Evolutionary conservation across 2,113 vertebrate genomes (phyloP), one percentile per base, ranked within the genome.

Genomic region (Mesoclemmys tuberculata): DNA sequence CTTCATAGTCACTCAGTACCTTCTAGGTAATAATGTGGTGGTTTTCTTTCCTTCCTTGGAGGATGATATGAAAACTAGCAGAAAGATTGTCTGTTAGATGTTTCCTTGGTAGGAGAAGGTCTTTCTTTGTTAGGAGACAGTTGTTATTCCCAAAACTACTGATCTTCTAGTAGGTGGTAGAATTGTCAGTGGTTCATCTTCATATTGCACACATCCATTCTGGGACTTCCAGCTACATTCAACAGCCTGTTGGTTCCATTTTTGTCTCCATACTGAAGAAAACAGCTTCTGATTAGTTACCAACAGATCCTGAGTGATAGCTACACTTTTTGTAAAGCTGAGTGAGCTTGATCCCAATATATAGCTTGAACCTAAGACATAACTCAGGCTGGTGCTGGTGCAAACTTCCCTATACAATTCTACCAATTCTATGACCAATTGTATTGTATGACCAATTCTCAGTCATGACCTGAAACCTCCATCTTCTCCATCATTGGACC

Each of bases 121-220:
- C 29, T 87, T 48, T 61, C 55, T 89, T 74, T 79, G 49, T 35
- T 91, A 91, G 88, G 79, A 71, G 96, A 87, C 87, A 22, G 5
- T n/a, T 92, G 26, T 79, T 71, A 46, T 96, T 91, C 18, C 54
- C 88, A 38, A 75, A 81, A 71, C 14, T 83, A 51, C 46, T 93
- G 81, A 71, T 38, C 93, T 95, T n/a, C 61, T 35, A 58, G 51
- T 35, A 81, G 80, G 46, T 88, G 35, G 35, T 90, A 3, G 55
- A 91, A 46, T 83, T 83, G 52, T 49, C 80, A 92, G 68, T 78
- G 90, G 38, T 61, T 90, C 77, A 94, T 89, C 78, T 87, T 55
- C 52, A 86, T 84, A 83, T 71, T 91, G 52, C 18, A 38, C 64
- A 71, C 64, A 88, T 91, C 92, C 12, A 38, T 88, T 94, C 19